Evolutionary conservation across 1,140 invertebrate species (phyloP), one percentile per base, ranked within the genome.

Genomic region (Achroia grisella): DNA sequence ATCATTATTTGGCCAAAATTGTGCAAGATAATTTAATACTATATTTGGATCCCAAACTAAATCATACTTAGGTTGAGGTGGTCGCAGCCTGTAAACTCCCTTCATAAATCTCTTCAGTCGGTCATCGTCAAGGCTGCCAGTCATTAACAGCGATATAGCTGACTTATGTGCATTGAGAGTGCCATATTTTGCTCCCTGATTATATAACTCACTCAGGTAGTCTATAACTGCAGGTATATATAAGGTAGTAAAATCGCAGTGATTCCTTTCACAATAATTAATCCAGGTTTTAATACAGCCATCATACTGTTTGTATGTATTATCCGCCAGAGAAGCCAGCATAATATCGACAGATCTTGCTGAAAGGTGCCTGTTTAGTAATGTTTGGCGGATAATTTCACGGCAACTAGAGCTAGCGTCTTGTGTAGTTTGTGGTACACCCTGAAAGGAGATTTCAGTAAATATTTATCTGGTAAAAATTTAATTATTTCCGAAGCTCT

Each of bases 341-440:
- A 50, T 45, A 6, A 61, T 47, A 0, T 66, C 45, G 9, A 49
- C 48, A 13, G 50, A n/a, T 30, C 47, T 27, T 33, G 29, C 8
- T 12, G 51, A 39, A 13, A 53, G n/a, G 8, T 12, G 28, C 35
- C 31, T 55, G 12, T 12, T 31, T 37, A 28, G 1, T 5, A 57
- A 56, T 8, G 51, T 57, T 39, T 47, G 8, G 47, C 50, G 27
- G 59, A 71, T 43, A 66, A 62, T n/a, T 14, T 47, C 36, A 44
- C 64, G 41, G 49, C 61, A 12, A 56, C 53, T 52, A 69, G 52
- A 42, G 49, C 44, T 45, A 69, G 17, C 4, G 51, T 29, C 17
- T 12, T 10, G 37, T 34, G 47, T 2, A 71, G 35, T n/a, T 44
- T 55, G 46, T 61, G 57, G 8, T 29, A 13, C 33, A 30, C 29